phyloP scores from a whole-genome alignment of 2,888 invertebrate species.

The Bursaphelenchus okinawaensis region DNA sequence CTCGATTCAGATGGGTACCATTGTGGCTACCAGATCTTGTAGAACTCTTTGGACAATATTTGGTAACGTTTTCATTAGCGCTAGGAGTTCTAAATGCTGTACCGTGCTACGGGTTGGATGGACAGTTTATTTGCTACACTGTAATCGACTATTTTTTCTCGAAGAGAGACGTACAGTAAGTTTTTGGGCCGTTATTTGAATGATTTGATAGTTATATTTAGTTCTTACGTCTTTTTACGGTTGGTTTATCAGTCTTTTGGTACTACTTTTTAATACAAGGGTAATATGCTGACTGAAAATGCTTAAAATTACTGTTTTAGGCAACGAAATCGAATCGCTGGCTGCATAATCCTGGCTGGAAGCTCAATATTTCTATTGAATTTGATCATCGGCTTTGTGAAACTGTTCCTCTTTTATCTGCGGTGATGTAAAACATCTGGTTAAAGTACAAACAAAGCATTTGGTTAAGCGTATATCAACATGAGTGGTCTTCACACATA shows the following conservation, averaged over 20 bases:
- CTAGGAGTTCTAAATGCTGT: slow-evolving; percentile 82
- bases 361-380: slow-evolving; percentile 27
- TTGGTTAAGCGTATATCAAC: no score
- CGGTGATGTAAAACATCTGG: neutral
- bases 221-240: no score
- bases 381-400: slow-evolving; percentile 25
- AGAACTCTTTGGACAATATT: slow-evolving; percentile 41
- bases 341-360: slow-evolving; percentile 20
- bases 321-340: slow-evolving; percentile 17
- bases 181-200: slow-evolving; percentile 9
- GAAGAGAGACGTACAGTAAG: slow-evolving; percentile 15
- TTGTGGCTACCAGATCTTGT: slow-evolving; percentile 29
- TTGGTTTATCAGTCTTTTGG: no score
- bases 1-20: slow-evolving; percentile 32
- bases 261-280: slow-evolving; percentile 1
- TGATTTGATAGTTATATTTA: no score
- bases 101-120: slow-evolving; percentile 87
- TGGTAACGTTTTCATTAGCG: slow-evolving; percentile 76
- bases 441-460: no score
- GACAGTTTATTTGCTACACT: slow-evolving; percentile 75
- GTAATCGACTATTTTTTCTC: slow-evolving; percentile 52
- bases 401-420: slow-evolving; percentile 7
- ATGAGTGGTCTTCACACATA: no score
- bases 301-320: slow-evolving; percentile 25
- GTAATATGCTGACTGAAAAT: neutral